phyloP scores from a whole-genome alignment of 2,888 invertebrate genomes.

The Epinotia brunnichana region DNA sequence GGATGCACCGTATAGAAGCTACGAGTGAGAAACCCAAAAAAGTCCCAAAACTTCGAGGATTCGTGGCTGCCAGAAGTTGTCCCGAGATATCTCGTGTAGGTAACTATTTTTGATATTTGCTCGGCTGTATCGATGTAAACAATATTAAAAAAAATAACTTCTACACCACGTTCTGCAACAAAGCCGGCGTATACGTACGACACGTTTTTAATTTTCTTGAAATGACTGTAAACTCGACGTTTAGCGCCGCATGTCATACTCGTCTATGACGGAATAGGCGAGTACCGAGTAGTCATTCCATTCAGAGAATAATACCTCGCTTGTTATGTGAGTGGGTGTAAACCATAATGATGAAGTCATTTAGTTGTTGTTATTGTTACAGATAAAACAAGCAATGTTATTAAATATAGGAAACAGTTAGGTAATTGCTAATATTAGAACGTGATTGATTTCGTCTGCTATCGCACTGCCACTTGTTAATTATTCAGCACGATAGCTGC shows the following conservation, averaged over 20 bases:
- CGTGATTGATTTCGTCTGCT: neutral
- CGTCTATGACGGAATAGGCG: neutral
- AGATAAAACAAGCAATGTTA: neutral
- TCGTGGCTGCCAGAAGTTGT: too few relatives aligned
- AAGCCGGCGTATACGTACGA: too few relatives aligned
- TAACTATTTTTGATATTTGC: too few relatives aligned
- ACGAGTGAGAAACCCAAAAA: too few relatives aligned
- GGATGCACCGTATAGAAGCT: too few relatives aligned
- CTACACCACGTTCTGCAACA: too few relatives aligned
- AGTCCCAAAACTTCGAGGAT: too few relatives aligned
- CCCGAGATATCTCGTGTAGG: too few relatives aligned
- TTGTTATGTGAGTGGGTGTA: constrained; percentile 6
- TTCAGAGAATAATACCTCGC: constrained; percentile 9
- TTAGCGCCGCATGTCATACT: neutral
- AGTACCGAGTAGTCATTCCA: constrained; percentile 3
- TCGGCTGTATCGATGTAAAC: too few relatives aligned
- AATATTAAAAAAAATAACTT: too few relatives aligned
- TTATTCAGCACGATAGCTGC: neutral
- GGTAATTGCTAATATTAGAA: neutral
- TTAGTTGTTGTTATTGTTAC: constrained; percentile 5
- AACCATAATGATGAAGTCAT: constrained; percentile 13
- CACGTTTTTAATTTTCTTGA: neutral
- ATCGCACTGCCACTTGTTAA: neutral
- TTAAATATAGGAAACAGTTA: too few relatives aligned
- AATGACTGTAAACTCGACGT: neutral